These are phyloP conservation scores for Seira ritae DNA, from an alignment of 2,888 invertebrate genomes.

Conservation along the genomic window DNA sequence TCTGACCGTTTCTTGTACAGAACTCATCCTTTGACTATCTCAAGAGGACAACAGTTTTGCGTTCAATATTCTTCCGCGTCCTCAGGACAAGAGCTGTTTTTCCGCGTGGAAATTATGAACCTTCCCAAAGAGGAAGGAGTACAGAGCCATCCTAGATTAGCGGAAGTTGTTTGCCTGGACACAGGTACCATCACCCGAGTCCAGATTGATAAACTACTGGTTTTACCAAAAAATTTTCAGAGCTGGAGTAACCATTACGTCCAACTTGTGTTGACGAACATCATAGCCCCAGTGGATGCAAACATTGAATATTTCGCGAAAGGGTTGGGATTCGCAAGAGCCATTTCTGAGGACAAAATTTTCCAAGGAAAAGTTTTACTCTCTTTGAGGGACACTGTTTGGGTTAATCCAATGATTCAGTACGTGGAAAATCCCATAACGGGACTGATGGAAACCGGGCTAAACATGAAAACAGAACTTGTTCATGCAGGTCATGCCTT, in stretches of 20 bases:
- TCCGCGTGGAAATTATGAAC: too few species aligned
- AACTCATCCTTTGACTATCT: neutral
- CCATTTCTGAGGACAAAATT: constrained; percentile 20
- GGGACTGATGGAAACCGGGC: neutral
- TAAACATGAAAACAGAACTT: constrained; percentile 10
- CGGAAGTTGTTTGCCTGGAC: constrained; percentile 27
- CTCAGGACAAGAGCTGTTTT: too few species aligned
- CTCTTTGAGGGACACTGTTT: constrained; percentile 21
- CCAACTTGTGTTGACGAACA: constrained; percentile 26
- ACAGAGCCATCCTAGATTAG: too few species aligned
- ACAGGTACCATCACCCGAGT: neutral
- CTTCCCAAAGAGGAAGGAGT: too few species aligned
- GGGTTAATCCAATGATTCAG: constrained; percentile 46
- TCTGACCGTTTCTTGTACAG: too few species aligned
- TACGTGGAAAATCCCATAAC: constrained; percentile 34
- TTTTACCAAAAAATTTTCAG: constrained; percentile 20
- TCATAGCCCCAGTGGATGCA: neutral
- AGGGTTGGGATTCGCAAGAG: constrained; percentile 16
- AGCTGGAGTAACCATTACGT: constrained; percentile 4
- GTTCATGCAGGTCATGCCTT: too few species aligned
- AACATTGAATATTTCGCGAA: constrained; percentile 5
- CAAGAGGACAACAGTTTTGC: constrained; percentile 7
- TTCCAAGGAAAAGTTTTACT: constrained; percentile 34
- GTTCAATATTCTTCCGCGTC: too few species aligned
- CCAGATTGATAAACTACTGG: neutral